Percentiles rank a stretch among this genome's conserved stretches.
These are phyloP conservation scores for Macaca fascicularis DNA, from an alignment of 2,113 vertebrate genomes.

Conservation along the genomic window DNA sequence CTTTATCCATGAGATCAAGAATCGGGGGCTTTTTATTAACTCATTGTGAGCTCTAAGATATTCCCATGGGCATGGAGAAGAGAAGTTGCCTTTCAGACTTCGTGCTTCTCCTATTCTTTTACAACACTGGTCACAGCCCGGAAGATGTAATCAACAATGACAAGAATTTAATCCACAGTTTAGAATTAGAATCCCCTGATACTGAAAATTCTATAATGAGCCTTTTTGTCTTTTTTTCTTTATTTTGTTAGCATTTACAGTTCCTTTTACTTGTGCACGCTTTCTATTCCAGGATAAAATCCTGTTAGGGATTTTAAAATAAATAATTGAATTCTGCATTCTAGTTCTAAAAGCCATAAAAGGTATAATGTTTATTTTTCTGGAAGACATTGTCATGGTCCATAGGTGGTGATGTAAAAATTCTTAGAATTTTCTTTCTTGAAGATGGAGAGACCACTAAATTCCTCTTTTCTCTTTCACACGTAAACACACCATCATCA, in stretches of 20 bases:
- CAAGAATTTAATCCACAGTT: constrained; percentile 82
- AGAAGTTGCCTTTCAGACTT: constrained; percentile 68
- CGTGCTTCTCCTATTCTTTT: constrained; percentile 77
- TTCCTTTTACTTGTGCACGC: constrained; percentile 73
- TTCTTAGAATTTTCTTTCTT: constrained; percentile 40
- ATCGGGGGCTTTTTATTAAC: constrained; percentile 65
- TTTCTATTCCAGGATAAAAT: constrained; percentile 66
- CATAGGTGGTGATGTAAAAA: background rate
- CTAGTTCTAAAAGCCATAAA: constrained; percentile 33
- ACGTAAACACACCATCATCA: background rate
- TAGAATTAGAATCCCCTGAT: constrained; percentile 75
- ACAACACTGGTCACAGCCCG: constrained; percentile 74
- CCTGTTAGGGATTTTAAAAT: constrained; percentile 61
- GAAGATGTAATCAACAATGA: constrained; percentile 73
- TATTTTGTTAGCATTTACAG: background rate
- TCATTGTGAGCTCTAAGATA: constrained; percentile 68
- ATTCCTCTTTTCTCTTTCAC: constrained; percentile 1
- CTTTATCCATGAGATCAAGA: constrained; percentile 70
- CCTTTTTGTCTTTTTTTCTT: constrained; percentile 66
- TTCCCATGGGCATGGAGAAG: constrained; percentile 64
- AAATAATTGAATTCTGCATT: constrained; percentile 37
- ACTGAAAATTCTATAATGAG: constrained; percentile 72
- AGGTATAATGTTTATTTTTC: constrained; percentile 17
- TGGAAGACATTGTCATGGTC: constrained; percentile 14
- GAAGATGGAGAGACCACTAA: constrained; percentile 16